phyloP scores from a whole-genome alignment of 2,113 vertebrate species.

The Lipotes vexillifer region DNA sequence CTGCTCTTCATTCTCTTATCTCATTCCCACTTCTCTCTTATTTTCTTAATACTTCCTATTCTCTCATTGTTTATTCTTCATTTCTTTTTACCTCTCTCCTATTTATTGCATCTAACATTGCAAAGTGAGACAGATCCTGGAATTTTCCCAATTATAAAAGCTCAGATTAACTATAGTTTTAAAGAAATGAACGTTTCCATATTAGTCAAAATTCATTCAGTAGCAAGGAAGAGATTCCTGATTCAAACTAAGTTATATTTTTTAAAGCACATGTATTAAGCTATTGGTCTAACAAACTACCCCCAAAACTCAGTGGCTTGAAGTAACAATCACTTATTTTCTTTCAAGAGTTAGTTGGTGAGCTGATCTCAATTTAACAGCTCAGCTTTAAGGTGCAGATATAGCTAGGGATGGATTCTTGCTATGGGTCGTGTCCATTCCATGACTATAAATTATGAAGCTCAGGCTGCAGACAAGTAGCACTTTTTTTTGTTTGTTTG shows the following conservation, averaged over 20 bases:
- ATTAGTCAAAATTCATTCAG: neutral
- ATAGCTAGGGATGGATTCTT: neutral
- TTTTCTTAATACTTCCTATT: neutral
- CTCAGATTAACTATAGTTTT: neutral
- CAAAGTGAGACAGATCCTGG: neutral
- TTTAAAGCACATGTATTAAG: neutral
- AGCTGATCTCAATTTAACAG: neutral
- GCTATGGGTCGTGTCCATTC: neutral
- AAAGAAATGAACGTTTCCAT: neutral
- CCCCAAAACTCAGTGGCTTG: neutral
- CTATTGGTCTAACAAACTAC: neutral
- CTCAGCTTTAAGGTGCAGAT: neutral
- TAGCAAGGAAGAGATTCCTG: neutral
- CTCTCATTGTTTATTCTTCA: neutral
- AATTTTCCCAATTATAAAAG: neutral
- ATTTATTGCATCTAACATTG: neutral
- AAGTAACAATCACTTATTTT: slow-evolving; percentile 15
- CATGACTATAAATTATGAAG: neutral
- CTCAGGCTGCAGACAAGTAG: neutral
- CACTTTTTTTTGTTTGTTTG: too few relatives aligned
- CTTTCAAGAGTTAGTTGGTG: neutral
- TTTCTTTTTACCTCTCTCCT: neutral
- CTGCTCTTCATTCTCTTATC: neutral
- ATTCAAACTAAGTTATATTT: neutral
- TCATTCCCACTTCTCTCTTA: neutral